A percentile compares a stretch with the other conserved stretches of the same genome.
Conservation (phyloP, 2,113 vertebrate genomes). For the Entelurus aequoreus region DNA sequence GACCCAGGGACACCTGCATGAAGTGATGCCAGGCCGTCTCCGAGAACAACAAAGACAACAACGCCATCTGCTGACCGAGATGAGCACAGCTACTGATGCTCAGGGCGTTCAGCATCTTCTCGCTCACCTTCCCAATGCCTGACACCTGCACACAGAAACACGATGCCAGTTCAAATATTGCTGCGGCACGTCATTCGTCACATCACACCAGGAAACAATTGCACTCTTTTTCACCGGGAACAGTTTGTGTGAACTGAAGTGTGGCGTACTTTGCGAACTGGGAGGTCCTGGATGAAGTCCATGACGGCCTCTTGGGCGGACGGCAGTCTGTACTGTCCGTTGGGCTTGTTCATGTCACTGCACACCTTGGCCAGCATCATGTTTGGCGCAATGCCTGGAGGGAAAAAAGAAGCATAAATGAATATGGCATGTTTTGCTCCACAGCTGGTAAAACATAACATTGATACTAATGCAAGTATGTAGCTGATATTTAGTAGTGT, state of each 20-base stretch:
- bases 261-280: slow-evolving; percentile 87
- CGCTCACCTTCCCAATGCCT: slow-evolving; percentile 95
- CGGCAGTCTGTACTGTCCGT: slow-evolving; percentile 85
- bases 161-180: slow-evolving; percentile 4
- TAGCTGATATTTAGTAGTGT: not conserved
- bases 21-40: slow-evolving; percentile 88
- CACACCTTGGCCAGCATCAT: slow-evolving; percentile 95
- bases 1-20: slow-evolving; percentile 84
- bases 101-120: slow-evolving; percentile 90
- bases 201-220: not conserved
- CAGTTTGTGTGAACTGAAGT: slow-evolving; percentile 16
- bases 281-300: slow-evolving; percentile 85
- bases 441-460: slow-evolving; percentile 16
- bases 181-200: not conserved
- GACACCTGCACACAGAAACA: slow-evolving; percentile 75
- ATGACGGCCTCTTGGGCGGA: slow-evolving; percentile 80
- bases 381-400: slow-evolving; percentile 92
- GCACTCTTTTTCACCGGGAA: not conserved
- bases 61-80: slow-evolving; percentile 84
- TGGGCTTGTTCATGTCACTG: slow-evolving; percentile 96
- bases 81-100: slow-evolving; percentile 83
- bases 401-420: slow-evolving; percentile 17
- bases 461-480: not conserved
- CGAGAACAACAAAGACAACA: slow-evolving; percentile 88
- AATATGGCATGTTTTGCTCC: not conserved